phyloP scores from a whole-genome alignment of 2,888 invertebrate species.

The Chrysodeixis includens region DNA sequence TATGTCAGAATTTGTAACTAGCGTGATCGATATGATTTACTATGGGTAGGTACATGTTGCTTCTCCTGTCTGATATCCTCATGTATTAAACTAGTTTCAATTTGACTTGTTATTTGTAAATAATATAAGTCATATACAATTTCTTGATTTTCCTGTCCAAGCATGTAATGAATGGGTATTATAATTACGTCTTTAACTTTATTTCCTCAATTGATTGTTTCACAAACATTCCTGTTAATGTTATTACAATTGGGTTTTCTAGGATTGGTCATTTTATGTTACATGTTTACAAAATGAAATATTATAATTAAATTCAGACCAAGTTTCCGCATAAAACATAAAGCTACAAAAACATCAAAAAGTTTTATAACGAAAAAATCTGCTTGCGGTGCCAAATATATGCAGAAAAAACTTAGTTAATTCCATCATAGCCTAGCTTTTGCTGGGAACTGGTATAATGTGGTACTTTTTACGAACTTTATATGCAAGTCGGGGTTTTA shows the following conservation, averaged over 20 bases:
- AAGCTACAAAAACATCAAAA: not conserved
- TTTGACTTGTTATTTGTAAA: not conserved
- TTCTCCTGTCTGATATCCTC: not conserved
- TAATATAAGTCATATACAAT: not conserved
- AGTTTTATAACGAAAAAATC: conserved; percentile 7
- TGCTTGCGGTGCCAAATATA: conserved; percentile 19
- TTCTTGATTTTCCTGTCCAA: conserved; percentile 20
- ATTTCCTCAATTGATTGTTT: not conserved
- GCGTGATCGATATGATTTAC: too few species aligned
- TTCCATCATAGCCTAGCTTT: conserved; percentile 28
- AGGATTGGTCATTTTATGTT: not conserved
- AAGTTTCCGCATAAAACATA: not conserved
- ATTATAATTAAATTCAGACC: not conserved
- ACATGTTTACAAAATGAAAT: not conserved
- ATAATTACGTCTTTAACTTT: conserved; percentile 30
- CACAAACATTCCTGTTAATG: not conserved
- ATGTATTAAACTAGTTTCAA: not conserved
- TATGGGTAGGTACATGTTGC: too few species aligned
- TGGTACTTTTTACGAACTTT: conserved; percentile 18
- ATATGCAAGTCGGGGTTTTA: conserved; percentile 16
- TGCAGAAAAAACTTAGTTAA: conserved; percentile 29
- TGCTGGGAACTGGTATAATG: conserved; percentile 24
- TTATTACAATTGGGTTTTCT: not conserved
- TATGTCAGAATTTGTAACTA: too few species aligned
- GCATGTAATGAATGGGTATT: conserved; percentile 23